Evolutionary conservation across 1,140 invertebrate species (phyloP).

Genomic region (Neotoxoptera formosana): DNA sequence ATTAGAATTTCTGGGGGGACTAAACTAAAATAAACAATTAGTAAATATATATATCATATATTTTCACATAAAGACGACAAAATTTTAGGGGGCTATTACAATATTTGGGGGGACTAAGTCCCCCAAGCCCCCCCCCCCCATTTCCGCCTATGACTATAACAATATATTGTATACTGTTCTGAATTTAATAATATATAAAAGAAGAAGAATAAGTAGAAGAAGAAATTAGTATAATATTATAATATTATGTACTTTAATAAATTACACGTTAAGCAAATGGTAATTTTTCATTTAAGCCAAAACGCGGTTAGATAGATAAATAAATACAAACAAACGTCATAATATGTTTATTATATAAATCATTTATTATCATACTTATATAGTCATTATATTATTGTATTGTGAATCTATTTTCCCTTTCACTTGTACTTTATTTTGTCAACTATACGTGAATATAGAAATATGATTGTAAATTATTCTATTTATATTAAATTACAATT

Average conservation of each 20-base stretch:
- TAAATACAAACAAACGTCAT: not conserved
- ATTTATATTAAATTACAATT: not conserved
- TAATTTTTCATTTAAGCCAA: not conserved
- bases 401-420: constrained; percentile 35
- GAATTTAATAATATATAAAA: too few species aligned
- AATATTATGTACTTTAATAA: not conserved
- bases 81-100: too few species aligned
- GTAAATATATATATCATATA: too few species aligned
- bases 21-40: too few species aligned
- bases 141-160: too few species aligned
- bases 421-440: constrained; percentile 26
- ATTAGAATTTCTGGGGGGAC: too few species aligned
- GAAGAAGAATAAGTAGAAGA: not conserved
- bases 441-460: not conserved
- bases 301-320: not conserved
- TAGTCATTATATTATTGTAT: not conserved
- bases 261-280: not conserved
- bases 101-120: too few species aligned
- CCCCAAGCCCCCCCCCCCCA: too few species aligned
- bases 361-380: not conserved
- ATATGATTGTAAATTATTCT: not conserved
- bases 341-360: not conserved
- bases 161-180: too few species aligned
- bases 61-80: too few species aligned
- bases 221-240: not conserved